Base-by-base conservation (phyloP, 2,113 vertebrate species). In the Nerophis ophidion region DNA sequence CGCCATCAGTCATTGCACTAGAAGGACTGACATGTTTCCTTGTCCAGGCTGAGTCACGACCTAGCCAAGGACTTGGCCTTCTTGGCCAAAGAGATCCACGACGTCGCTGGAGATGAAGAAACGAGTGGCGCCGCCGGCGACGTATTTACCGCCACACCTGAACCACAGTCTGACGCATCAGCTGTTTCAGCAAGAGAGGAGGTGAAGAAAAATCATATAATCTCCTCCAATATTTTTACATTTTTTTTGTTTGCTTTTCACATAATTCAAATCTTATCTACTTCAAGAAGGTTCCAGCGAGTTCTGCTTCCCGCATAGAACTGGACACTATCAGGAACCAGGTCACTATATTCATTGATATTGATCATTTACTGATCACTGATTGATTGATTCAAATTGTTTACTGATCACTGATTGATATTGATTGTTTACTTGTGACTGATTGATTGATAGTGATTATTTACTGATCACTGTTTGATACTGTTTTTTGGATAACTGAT, bases 41-140 rank as follows among this genome's bases (percentile, higher is more conserved):
- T 38, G 26, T 52, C n/a, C 75, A 99, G 96, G 66, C 89, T 99
- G 67, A 99, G 97, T 83, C 96, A 99, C 63, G 98, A 98, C 5
- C 84, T 99, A 78, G 97, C 97, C 66, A 98, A 99, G 85, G 96
- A 99, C 5, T 91, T 98, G 60, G 96, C 95, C 60, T 97, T 94
- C 72, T 89, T 99, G 55, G 96, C 97, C 0, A 89, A 88, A 48
- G 97, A 99, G 78, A 99, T 99, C 76, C 94, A 98, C 0, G 95
- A 98, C 0, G 97, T 98, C 7, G 95, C 97, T 0, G 93, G 94
- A 0, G 96, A 98, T 0, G 90, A 92, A 4, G 95, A 97, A 66
- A 78, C 91, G 0, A 91, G 84, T 38, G 89, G 89, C 26, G 88
- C 90, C 0, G 86, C 87, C 19, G 84, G 91, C 0, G 86, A 84